Evolutionary conservation across 2,797 vertebrate species (phyloP).

Genomic region (Amblyopsis hoosieri): DNA sequence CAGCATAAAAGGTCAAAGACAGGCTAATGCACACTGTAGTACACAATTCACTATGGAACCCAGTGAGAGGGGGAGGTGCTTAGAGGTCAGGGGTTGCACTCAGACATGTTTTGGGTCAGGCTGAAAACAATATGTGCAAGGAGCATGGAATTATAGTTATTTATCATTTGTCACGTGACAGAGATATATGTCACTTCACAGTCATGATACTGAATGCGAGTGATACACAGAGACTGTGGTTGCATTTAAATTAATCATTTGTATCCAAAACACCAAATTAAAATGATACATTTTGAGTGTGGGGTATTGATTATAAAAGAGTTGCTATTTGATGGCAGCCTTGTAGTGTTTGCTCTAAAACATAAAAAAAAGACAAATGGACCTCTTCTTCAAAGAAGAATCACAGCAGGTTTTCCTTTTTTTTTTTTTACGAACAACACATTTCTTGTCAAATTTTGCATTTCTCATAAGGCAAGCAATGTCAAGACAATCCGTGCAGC

Average conservation of each 20-base stretch:
- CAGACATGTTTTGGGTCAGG: slow-evolving; percentile 55
- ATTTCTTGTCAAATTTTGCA: too few species aligned
- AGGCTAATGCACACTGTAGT: slow-evolving; percentile 70
- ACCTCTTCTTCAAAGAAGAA: too few species aligned
- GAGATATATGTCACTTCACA: slow-evolving; percentile 12
- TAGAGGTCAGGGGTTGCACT: slow-evolving; percentile 37
- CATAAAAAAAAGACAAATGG: too few species aligned
- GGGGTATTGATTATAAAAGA: too few species aligned
- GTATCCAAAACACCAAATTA: not conserved
- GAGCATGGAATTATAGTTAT: slow-evolving; percentile 48
- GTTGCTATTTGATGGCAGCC: too few species aligned
- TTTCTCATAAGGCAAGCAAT: too few species aligned
- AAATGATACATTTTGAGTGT: not conserved
- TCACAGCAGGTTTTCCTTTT: too few species aligned
- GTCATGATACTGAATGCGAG: slow-evolving; percentile 5
- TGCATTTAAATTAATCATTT: not conserved
- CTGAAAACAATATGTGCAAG: slow-evolving; percentile 47
- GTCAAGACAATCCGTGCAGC: not conserved
- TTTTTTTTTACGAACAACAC: too few species aligned
- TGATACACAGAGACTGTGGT: not conserved
- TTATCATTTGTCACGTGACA: slow-evolving; percentile 52
- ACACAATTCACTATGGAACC: slow-evolving; percentile 52
- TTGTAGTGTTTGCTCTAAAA: too few species aligned
- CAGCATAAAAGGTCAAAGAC: slow-evolving; percentile 72
- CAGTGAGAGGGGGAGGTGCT: slow-evolving; percentile 25